Percentiles rank a stretch among this genome's conserved stretches.
These are phyloP conservation scores for Eulimnadia texana DNA, from an alignment of 1,140 invertebrate species.

Conservation along the genomic window DNA sequence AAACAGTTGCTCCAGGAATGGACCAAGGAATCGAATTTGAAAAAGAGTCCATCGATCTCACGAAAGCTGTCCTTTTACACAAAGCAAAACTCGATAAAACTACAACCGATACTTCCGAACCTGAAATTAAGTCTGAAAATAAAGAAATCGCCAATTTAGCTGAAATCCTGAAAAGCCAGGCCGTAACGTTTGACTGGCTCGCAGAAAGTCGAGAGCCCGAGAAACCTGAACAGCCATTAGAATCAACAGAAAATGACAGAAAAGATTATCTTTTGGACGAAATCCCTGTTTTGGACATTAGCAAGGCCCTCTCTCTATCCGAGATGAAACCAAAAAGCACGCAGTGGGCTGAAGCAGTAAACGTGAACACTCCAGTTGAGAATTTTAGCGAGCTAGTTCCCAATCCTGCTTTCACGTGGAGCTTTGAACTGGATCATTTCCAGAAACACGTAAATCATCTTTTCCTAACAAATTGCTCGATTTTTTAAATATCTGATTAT, in stretches of 20 bases:
- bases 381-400: slow-evolving; percentile 73
- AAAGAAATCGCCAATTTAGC: slow-evolving; percentile 23
- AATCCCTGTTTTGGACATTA: slow-evolving; percentile 18
- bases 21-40: slow-evolving; percentile 34
- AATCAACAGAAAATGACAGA: background rate
- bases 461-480: too few species aligned
- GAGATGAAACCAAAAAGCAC: slow-evolving; percentile 28
- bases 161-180: slow-evolving; percentile 5
- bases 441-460: slow-evolving; percentile 75
- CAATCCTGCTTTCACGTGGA: slow-evolving; percentile 68
- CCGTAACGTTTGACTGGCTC: background rate
- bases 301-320: slow-evolving; percentile 8
- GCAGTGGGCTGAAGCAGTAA: slow-evolving; percentile 76
- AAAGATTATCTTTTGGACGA: background rate
- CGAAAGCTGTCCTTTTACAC: background rate
- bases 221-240: background rate
- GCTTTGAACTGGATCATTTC: slow-evolving; percentile 91
- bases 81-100: background rate
- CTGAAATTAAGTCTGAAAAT: slow-evolving; percentile 10
- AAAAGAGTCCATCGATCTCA: background rate
- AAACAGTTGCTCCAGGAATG: slow-evolving; percentile 49
- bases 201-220: background rate
- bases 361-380: slow-evolving; percentile 57
- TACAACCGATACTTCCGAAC: background rate
- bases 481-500: background rate